Evolutionary conservation across 2,888 invertebrate species (phyloP).

Genomic region (Calephelis perditalis): DNA sequence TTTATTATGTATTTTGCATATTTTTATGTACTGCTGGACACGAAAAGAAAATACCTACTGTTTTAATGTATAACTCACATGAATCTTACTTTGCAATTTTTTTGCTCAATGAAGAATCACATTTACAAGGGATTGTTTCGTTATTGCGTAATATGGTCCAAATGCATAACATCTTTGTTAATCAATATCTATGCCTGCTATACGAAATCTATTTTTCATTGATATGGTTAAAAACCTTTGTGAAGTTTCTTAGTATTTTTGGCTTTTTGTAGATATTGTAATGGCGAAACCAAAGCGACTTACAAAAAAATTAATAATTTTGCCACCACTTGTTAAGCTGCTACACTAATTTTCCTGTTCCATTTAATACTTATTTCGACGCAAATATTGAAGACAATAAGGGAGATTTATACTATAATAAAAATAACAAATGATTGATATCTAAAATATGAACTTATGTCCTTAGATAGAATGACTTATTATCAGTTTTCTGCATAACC

Average conservation of each 20-base stretch:
- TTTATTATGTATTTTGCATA: no score
- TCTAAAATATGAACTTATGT: conserved; percentile 66
- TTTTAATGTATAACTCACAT: no score
- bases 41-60: no score
- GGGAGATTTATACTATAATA: conserved; percentile 74
- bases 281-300: conserved; percentile 68
- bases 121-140: no score
- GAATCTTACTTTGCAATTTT: no score
- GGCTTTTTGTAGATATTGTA: conserved; percentile 39
- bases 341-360: conserved; percentile 44
- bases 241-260: conserved; percentile 40
- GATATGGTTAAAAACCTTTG: conserved; percentile 62
- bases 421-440: conserved; percentile 65
- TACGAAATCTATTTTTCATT: conserved; percentile 40
- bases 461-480: conserved; percentile 40
- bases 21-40: no score
- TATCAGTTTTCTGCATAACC: conserved; percentile 4
- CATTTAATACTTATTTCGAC: conserved; percentile 54
- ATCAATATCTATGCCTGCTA: conserved; percentile 22
- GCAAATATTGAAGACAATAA: conserved; percentile 75
- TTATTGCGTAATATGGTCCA: no score
- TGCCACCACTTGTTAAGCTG: conserved; percentile 67
- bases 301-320: conserved; percentile 44
- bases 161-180: conserved; percentile 18
- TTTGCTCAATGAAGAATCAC: no score